Percentiles rank a stretch among this genome's conserved stretches.
These are phyloP conservation scores for Lates calcarifer DNA, from an alignment of 2,113 vertebrate species.

Conservation along the genomic window DNA sequence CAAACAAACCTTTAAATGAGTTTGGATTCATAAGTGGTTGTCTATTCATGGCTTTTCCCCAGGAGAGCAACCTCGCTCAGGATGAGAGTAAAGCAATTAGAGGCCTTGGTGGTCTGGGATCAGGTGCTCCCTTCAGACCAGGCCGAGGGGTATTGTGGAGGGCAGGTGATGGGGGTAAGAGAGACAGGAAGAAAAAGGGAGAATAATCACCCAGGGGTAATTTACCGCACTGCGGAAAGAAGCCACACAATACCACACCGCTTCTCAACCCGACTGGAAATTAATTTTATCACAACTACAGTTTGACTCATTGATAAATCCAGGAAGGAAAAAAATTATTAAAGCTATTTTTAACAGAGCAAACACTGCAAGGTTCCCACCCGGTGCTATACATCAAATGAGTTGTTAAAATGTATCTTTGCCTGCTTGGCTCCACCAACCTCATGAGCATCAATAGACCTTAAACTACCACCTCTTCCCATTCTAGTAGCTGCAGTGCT, in stretches of 20 bases:
- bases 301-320: conserved; percentile 51
- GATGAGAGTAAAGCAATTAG: conserved; percentile 71
- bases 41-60: conserved; percentile 47
- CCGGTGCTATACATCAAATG: conserved; percentile 30
- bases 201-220: conserved; percentile 79
- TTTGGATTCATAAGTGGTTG: conserved; percentile 46
- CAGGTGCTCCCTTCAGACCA: conserved; percentile 61
- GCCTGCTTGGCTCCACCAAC: conserved; percentile 27
- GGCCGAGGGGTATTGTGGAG: conserved; percentile 49
- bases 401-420: conserved; percentile 17
- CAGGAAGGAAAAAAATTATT: conserved; percentile 9
- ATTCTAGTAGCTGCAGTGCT: neutral
- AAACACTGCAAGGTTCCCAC: neutral
- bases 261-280: conserved; percentile 73
- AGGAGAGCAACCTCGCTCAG: conserved; percentile 33
- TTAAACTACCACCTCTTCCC: conserved; percentile 1
- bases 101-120: conserved; percentile 59
- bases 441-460: neutral
- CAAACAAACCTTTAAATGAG: conserved; percentile 50
- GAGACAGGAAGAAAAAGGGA: conserved; percentile 58
- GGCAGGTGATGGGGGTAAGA: conserved; percentile 67
- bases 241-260: conserved; percentile 64
- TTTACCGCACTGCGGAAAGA: conserved; percentile 84
- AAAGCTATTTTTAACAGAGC: neutral
- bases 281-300: conserved; percentile 68